Evolutionary conservation across 2,113 vertebrate species (phyloP).

Genomic region (Ptyas mucosa): DNA sequence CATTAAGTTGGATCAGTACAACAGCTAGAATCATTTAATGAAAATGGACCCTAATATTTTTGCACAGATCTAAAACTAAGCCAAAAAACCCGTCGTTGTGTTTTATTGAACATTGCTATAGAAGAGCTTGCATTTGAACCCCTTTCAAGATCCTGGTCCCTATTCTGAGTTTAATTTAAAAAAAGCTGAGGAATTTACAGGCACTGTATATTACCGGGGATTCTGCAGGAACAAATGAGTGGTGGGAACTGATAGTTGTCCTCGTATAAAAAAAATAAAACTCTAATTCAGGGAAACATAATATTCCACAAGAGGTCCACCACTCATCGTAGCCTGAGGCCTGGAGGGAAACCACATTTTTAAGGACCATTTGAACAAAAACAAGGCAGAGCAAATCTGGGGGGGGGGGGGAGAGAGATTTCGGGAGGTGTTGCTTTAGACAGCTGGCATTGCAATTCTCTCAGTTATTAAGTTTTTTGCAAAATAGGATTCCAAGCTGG

Average conservation of each 20-base stretch:
- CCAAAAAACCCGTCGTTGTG: background rate
- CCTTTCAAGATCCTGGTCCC: background rate
- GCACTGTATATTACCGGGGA: background rate
- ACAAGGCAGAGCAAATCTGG: background rate
- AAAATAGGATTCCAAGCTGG: background rate
- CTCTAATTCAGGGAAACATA: background rate
- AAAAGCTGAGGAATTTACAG: background rate
- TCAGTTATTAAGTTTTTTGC: background rate
- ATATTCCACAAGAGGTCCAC: background rate
- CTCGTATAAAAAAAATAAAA: background rate
- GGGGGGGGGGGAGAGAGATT: rapidly evolving
- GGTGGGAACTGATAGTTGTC: background rate
- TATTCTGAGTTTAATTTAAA: background rate
- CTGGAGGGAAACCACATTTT: background rate
- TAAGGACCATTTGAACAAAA: background rate
- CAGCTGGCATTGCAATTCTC: background rate
- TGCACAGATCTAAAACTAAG: background rate
- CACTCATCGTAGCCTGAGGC: background rate
- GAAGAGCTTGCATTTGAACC: background rate
- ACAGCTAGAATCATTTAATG: background rate
- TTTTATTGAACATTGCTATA: background rate
- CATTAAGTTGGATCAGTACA: background rate
- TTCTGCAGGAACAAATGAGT: background rate
- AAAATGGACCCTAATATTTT: background rate
- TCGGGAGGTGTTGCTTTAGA: background rate